These are phyloP conservation scores for Aramus guarauna DNA, from an alignment of 2,113 vertebrate species.

Conservation along the genomic window DNA sequence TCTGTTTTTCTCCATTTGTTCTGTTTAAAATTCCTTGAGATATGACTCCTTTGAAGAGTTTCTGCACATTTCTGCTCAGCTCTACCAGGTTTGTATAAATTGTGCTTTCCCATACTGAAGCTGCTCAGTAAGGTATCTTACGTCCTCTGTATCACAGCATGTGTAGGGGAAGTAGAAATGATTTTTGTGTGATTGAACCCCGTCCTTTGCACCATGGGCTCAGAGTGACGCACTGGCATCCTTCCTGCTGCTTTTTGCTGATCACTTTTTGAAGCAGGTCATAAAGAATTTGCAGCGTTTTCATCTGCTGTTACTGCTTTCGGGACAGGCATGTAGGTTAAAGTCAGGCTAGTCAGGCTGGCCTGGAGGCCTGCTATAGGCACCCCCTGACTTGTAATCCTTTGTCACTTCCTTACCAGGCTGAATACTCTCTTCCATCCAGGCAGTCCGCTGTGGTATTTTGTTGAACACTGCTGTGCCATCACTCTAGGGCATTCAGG, in stretches of 20 bases:
- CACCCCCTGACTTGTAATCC: not conserved
- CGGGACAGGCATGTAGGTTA: not conserved
- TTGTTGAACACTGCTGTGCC: not conserved
- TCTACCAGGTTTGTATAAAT: not conserved
- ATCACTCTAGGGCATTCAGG: not conserved
- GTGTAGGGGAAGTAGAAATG: not conserved
- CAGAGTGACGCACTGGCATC: not conserved
- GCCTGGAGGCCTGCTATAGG: not conserved
- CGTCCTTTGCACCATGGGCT: not conserved
- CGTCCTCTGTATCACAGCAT: not conserved
- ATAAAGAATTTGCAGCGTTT: not conserved
- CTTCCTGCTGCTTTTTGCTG: not conserved
- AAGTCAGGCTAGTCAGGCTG: constrained; percentile 1
- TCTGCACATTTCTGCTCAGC: not conserved
- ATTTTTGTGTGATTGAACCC: not conserved
- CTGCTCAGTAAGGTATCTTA: not conserved
- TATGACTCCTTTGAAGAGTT: not conserved
- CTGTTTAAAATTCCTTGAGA: not conserved
- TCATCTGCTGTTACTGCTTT: not conserved
- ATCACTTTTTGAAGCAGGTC: not conserved
- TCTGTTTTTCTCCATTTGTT: not conserved
- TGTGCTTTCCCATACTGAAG: not conserved
- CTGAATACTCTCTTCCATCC: not conserved
- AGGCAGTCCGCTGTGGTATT: not conserved
- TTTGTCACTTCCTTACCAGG: not conserved